These are phyloP conservation scores for Pedionomus torquatus DNA, from an alignment of 2,113 vertebrate genomes.

Conservation along the genomic window DNA sequence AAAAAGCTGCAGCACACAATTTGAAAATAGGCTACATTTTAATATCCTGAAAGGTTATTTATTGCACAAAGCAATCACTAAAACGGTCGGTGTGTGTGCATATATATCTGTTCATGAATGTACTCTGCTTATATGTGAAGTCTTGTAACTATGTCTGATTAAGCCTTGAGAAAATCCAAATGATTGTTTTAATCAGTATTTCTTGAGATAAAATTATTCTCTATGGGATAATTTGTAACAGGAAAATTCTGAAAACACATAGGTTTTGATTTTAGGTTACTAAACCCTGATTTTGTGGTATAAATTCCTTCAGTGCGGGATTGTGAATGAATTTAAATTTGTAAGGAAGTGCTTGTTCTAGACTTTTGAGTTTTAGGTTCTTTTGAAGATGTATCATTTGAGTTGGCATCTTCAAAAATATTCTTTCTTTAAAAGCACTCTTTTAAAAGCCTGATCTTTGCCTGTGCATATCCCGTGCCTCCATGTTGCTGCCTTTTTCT, in stretches of 20 bases:
- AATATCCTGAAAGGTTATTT: constrained; percentile 13
- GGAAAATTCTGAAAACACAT: background rate
- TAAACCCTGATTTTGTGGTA: background rate
- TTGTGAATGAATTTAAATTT: background rate
- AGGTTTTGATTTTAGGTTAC: background rate
- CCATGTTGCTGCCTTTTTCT: background rate
- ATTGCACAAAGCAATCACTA: background rate
- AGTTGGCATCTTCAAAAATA: background rate
- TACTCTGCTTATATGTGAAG: background rate
- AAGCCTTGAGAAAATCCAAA: background rate
- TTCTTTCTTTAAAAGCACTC: background rate
- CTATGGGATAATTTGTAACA: background rate
- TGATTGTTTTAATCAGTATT: background rate
- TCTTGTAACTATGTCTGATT: background rate
- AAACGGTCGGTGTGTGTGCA: background rate
- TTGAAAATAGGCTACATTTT: background rate
- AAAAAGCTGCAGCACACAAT: background rate
- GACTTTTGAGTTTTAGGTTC: background rate
- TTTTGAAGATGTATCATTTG: background rate
- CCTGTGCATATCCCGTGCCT: background rate
- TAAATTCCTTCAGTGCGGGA: background rate
- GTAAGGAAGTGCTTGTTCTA: background rate
- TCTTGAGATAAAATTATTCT: background rate
- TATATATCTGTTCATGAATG: background rate
- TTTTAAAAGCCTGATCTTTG: background rate